Evolutionary conservation across 2,113 vertebrate genomes (phyloP), one percentile per base, ranked within the genome.

Genomic region (Xiphophorus maculatus): DNA sequence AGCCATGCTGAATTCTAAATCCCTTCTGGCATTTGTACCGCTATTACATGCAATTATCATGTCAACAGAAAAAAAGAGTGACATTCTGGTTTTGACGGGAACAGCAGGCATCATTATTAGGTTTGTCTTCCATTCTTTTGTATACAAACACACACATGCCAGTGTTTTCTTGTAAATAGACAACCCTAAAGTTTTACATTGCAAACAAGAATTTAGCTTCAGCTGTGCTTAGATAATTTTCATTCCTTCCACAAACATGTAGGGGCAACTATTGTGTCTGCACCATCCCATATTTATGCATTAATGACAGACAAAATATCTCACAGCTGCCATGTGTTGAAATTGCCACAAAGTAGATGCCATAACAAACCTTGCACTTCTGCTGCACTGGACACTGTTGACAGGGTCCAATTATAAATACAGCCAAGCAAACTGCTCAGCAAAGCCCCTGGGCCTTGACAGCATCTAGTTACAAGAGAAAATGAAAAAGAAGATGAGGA

Each of bases 381-480:
- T 81, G 85, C 66, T 74, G 81, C 83, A 73, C 80, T 67, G 90
- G 91, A 89, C 84, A 81, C 70, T 87, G 90, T 89, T 92, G 92
- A 91, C 91, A 88, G 87, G 76, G 76, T 87, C 90, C 90, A 93
- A 90, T 92, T 92, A 92, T 89, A 90, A 87, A 88, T 73, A 86
- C 44, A 81, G 88, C 73, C 81, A 51, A 80, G 90, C 75, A 90
- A 89, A 90, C 78, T 82, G 85, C 65, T 44, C 85, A 82, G 81
- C 83, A 82, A 83, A 83, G 79, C 88, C 89, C 84, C 42, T 54
- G 71, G 90, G 86, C 75, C 76, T 63, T 83, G 87, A 89, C 87
- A 92, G 89, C 81, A 90, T 75, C 80, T 81, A 84, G 89, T 87
- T 90, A 85, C 69, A 83, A 77, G 80, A 83, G 86, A 91, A 91